Conservation (phyloP, 2,797 vertebrate species). For the Diceros bicornis region DNA sequence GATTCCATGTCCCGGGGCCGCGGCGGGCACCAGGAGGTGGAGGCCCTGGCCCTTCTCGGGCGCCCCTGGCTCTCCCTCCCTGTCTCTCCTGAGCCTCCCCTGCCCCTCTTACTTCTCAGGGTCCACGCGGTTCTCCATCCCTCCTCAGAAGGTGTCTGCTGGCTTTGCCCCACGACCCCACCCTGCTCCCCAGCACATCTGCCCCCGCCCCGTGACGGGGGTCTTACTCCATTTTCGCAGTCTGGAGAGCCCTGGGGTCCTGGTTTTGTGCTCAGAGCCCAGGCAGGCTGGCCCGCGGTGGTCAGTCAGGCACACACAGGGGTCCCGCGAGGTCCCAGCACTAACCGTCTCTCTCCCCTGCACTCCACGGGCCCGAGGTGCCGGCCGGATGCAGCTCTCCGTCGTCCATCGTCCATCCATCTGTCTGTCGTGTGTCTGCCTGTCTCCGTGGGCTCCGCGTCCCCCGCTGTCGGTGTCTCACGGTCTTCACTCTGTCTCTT, state of each 20-base stretch:
- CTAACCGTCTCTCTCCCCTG: neutral
- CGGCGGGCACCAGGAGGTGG: neutral
- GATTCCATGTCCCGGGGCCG: accelerated
- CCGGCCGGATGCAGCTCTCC: neutral
- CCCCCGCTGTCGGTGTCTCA: conserved; percentile 83
- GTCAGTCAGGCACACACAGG: neutral
- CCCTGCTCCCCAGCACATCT: neutral
- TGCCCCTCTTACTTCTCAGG: neutral
- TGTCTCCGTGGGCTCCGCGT: conserved; percentile 72
- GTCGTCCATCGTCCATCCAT: conserved; percentile 35
- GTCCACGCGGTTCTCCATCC: neutral
- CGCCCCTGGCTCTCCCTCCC: too few relatives aligned
- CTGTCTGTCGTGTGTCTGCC: conserved; percentile 77
- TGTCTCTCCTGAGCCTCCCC: neutral
- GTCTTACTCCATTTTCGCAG: accelerated
- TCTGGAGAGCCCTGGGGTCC: neutral
- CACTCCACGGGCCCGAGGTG: neutral
- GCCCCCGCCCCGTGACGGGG: neutral
- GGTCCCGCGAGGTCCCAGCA: neutral
- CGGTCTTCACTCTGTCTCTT: conserved; percentile 93
- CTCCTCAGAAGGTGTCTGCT: neutral
- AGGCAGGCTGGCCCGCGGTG: neutral
- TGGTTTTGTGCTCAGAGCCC: neutral
- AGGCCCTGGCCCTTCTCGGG: neutral
- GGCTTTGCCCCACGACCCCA: accelerated